Evolutionary conservation across 1,140 invertebrate species (phyloP), one percentile per base, ranked within the genome.

Genomic region (Zaprionus ghesquierei): DNA sequence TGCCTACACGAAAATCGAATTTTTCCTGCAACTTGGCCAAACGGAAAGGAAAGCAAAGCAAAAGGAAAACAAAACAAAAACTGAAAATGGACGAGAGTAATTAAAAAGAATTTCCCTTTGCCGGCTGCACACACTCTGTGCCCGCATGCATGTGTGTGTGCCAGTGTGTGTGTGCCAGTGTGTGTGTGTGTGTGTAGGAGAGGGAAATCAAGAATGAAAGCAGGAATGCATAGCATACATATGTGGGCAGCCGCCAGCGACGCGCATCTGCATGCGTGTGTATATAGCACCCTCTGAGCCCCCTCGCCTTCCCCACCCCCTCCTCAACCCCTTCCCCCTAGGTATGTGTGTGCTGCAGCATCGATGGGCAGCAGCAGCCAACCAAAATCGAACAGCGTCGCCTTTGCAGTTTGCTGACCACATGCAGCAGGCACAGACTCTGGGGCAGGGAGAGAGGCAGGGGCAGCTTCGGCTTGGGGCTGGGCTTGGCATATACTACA

Each of bases 341-440:
- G 29, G 33, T 58, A 41, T 72, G 15, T 15, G 33, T 44, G 51
- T 13, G 27, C 50, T 73, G 70, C 70, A 72, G 70, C 70, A 72
- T 72, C 75, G 81, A 81, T 77, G 64, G 38, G 31, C 58, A 69
- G 71, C 63, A 64, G 65, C 70, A 79, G 59, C 82, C 82, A 87
- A 87, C 82, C 82, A 87, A 87, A 87, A 87, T 87, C 82, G 84
- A 87, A 87, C 79, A 87, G 65, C 35, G 18, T 59, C 46, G 64
- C 63, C 55, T 35, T 68, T 22, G 62, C 69, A 51, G 49, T 33
- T 31, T 60, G 69, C 69, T 68, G 69, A 72, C 69, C 69, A 63
- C 50, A 27, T 33, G 63, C 35, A n/a, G n/a, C n/a, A n/a, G n/a
- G n/a, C 49, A 31, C 31, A 15, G n/a, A n/a, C n/a, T n/a, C n/a